Evolutionary conservation across 1,140 invertebrate genomes (phyloP), one percentile per base, ranked within the genome.

Genomic region (Trichonephila clavata): DNA sequence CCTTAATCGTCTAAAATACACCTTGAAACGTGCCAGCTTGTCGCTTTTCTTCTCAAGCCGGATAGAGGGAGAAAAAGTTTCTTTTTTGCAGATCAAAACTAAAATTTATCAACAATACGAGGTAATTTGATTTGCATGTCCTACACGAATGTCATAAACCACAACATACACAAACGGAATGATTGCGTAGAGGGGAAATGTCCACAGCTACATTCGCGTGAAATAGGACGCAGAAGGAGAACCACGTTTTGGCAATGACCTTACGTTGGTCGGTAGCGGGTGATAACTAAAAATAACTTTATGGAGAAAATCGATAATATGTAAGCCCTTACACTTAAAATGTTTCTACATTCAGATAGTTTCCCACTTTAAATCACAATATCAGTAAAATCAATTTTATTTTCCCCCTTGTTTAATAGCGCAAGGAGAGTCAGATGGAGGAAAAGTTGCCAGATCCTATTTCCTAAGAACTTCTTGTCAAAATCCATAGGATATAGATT

Each of bases 191-290:
- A 84, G 89, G 68, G 92, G 63, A 61, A 87, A 68, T 77, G 65
- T 81, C 50, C 86, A 80, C 92, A 93, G 57, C 68, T 93, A 87
- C 84, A 87, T 65, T 87, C 65, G 65, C 63, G 50, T 63, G 60
- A 93, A 61, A 86, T 93, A 93, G 92, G 92, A 93, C 92, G 92
- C 91, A 93, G 92, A 93, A 93, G 92, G 92, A 88, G 92, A 93
- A 32, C 65, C 86, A 87, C 92, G 92, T 93, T 93, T 93, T 93
- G 92, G 92, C 92, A 93, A 93, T 93, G 92, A 93, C 92, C 92
- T 93, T 93, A 93, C 24, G 60, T 71, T 50, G 61, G 63, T 93
- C 86, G 83, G 92, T 93, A 65, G 68, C 84, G 86, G 65, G 59
- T n/a, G 86, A 86, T 71, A 57, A 63, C 61, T 59, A 92, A 86